phyloP scores from a whole-genome alignment of 2,888 invertebrate genomes.

The Orthosia gothica region DNA sequence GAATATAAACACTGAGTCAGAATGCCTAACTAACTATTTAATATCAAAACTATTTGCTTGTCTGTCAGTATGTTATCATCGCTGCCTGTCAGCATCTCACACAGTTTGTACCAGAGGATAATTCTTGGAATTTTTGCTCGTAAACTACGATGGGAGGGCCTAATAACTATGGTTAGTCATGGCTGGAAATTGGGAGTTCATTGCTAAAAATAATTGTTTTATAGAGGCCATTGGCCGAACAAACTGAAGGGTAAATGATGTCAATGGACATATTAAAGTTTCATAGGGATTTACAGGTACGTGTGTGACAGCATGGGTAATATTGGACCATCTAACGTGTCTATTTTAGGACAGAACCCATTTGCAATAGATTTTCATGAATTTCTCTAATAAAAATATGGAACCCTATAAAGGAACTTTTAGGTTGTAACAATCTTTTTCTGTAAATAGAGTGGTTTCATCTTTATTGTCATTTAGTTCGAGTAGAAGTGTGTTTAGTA shows the following conservation, averaged over 20 bases:
- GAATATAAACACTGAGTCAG: conserved; percentile 60
- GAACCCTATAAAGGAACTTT: too few relatives aligned
- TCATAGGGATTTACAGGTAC: neutral
- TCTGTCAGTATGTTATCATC: conserved; percentile 50
- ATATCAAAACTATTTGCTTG: conserved; percentile 52
- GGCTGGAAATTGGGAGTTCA: conserved; percentile 7
- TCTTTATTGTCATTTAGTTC: too few relatives aligned
- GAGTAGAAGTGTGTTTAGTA: too few relatives aligned
- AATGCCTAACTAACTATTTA: conserved; percentile 36
- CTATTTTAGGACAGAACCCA: too few relatives aligned
- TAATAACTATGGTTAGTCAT: conserved; percentile 39
- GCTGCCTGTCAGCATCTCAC: conserved; percentile 46
- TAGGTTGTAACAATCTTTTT: too few relatives aligned
- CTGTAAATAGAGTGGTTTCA: too few relatives aligned
- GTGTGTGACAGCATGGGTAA: neutral
- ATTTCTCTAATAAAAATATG: too few relatives aligned
- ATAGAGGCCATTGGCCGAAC: conserved; percentile 15
- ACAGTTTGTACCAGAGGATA: conserved; percentile 9
- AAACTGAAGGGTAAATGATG: neutral
- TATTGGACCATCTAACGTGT: too few relatives aligned
- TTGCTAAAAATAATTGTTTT: conserved; percentile 29
- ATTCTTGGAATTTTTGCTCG: conserved; percentile 43
- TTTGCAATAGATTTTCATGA: too few relatives aligned
- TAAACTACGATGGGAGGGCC: conserved; percentile 38
- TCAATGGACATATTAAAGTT: neutral